Conservation (phyloP, 2,888 invertebrate genomes). For the Physocephala rufipes region DNA sequence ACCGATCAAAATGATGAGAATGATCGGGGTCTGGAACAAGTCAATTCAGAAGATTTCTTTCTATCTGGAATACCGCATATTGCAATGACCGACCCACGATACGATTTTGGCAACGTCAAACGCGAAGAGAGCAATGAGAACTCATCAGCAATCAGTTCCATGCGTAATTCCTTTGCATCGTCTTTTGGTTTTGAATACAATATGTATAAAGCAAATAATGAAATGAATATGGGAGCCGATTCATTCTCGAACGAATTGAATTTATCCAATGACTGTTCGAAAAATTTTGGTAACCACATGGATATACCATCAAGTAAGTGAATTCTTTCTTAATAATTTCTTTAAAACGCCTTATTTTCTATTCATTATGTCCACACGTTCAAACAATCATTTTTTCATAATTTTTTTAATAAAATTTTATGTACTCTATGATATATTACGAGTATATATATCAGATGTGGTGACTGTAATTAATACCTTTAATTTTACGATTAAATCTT, state of each 20-base stretch:
- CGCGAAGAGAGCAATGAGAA: constrained; percentile 58
- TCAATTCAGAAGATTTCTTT: constrained; percentile 64
- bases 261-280: constrained; percentile 62
- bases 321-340: neutral
- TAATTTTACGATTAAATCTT: too few relatives aligned
- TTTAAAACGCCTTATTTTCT: neutral
- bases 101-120: constrained; percentile 61
- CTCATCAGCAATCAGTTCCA: constrained; percentile 48
- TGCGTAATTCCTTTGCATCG: constrained; percentile 49
- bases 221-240: constrained; percentile 50
- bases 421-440: too few relatives aligned
- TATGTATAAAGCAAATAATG: constrained; percentile 55
- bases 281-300: constrained; percentile 65
- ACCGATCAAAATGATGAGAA: constrained; percentile 46
- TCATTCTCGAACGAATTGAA: constrained; percentile 64
- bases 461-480: too few relatives aligned
- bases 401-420: neutral
- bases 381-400: neutral
- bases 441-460: too few relatives aligned
- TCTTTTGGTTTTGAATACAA: constrained; percentile 61
- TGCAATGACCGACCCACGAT: constrained; percentile 63
- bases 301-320: constrained; percentile 66
- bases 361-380: neutral
- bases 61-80: constrained; percentile 63
- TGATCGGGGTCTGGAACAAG: constrained; percentile 60